Conservation (phyloP, 2,888 invertebrate species). For the Plutella xylostella region DNA sequence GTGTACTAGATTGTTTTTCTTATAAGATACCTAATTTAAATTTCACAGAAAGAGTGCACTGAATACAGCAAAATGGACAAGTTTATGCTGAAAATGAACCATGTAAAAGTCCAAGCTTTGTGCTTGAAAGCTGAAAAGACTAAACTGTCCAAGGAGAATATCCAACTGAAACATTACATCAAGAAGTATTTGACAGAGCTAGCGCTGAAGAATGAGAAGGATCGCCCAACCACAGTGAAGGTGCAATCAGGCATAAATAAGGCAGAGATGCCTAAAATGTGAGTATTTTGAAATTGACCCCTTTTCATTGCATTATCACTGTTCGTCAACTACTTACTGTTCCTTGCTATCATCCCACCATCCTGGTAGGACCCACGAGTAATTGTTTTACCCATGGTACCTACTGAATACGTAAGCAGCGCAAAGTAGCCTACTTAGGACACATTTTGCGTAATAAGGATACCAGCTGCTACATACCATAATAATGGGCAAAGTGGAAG, state of each 20-base stretch:
- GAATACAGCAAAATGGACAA: constrained; percentile 74
- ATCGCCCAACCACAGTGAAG: constrained; percentile 41
- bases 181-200: constrained; percentile 72
- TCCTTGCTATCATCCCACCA: no score
- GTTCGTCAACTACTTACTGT: no score
- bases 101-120: constrained; percentile 49
- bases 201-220: constrained; percentile 53
- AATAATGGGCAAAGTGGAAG: no score
- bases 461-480: no score
- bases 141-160: constrained; percentile 71
- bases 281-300: constrained; percentile 4
- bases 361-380: no score
- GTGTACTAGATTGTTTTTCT: no score
- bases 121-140: constrained; percentile 49
- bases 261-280: constrained; percentile 5
- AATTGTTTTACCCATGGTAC: no score
- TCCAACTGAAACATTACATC: constrained; percentile 69
- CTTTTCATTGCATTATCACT: no score
- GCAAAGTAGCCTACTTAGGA: no score
- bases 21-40: no score
- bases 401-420: no score
- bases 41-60: constrained; percentile 51
- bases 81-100: constrained; percentile 72
- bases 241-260: constrained; percentile 29
- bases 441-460: no score